Conservation (phyloP, 2,797 vertebrate genomes). For the Loriculus beryllinus region DNA sequence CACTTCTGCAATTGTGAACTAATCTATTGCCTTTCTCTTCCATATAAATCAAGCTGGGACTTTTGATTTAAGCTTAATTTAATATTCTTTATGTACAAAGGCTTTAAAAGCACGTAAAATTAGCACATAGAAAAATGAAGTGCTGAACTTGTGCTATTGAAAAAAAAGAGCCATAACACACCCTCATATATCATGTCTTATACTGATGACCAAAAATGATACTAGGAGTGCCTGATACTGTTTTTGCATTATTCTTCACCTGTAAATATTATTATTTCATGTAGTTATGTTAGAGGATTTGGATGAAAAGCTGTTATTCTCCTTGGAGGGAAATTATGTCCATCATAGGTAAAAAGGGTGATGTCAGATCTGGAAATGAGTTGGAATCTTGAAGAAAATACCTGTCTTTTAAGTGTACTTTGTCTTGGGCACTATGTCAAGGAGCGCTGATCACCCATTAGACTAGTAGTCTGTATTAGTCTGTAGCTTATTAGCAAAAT, state of each 20-base stretch:
- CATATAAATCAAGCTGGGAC: neutral
- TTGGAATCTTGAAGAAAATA: neutral
- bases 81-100: neutral
- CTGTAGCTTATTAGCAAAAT: neutral
- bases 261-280: neutral
- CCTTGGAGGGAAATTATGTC: neutral
- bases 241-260: neutral
- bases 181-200: neutral
- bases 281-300: neutral
- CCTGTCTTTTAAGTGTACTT: neutral
- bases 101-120: neutral
- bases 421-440: rapidly evolving
- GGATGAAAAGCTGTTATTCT: neutral
- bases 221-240: neutral
- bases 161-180: neutral
- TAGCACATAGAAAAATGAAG: neutral
- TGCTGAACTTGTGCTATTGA: neutral
- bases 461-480: too few species aligned
- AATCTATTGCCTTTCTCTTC: neutral
- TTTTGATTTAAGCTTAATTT: neutral
- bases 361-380: neutral
- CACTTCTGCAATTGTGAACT: neutral
- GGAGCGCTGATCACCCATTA: neutral
- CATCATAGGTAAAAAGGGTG: neutral
- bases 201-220: neutral